Conservation (phyloP, 2,113 vertebrate species). For the Speoplatyrhinus poulsoni region DNA sequence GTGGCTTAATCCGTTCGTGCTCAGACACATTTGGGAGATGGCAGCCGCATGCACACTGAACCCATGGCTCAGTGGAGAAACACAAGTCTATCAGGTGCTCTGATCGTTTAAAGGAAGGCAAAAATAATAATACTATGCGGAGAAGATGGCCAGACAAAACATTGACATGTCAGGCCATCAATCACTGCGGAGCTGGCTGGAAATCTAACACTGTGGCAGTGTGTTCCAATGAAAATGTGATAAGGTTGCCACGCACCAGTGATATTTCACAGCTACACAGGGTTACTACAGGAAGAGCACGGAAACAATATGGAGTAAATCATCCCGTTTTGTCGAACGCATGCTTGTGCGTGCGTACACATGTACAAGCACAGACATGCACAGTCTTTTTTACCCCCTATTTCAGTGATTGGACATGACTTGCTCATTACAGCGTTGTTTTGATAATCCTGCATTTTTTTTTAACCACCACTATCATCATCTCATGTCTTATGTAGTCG, state of each 20-base stretch:
- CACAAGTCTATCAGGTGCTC: slow-evolving; percentile 24
- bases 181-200: slow-evolving; percentile 15
- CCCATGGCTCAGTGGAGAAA: slow-evolving; percentile 2
- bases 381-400: background rate
- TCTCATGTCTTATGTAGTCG: too few species aligned
- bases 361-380: slow-evolving; percentile 6
- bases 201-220: slow-evolving; percentile 32
- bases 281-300: slow-evolving; percentile 36
- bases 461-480: too few species aligned
- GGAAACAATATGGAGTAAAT: slow-evolving; percentile 14
- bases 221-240: slow-evolving; percentile 14
- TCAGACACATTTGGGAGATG: slow-evolving; percentile 35
- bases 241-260: slow-evolving; percentile 34
- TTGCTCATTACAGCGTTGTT: too few species aligned
- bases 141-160: slow-evolving; percentile 37
- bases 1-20: slow-evolving; percentile 31
- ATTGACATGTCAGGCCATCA: slow-evolving; percentile 14
- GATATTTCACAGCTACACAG: slow-evolving; percentile 49
- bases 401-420: too few species aligned
- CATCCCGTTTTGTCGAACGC: slow-evolving; percentile 25
- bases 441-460: too few species aligned
- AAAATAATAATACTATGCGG: slow-evolving; percentile 14
- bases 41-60: slow-evolving; percentile 10
- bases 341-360: background rate
- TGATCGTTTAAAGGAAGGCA: slow-evolving; percentile 23